These are phyloP conservation scores for Actinemys pallida DNA, from an alignment of 2,113 vertebrate genomes.

Conservation along the genomic window DNA sequence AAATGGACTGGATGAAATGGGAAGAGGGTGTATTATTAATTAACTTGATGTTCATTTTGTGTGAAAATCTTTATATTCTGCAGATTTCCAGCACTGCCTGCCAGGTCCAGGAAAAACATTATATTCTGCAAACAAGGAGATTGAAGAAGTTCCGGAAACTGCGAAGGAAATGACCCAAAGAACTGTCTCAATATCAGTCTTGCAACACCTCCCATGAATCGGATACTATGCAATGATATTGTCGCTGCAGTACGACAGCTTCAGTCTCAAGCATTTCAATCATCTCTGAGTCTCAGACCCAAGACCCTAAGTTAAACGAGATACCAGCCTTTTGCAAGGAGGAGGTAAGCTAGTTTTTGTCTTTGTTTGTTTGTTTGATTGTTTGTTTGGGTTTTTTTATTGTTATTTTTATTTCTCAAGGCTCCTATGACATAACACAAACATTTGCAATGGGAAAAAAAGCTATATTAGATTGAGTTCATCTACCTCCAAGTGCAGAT, in stretches of 20 bases:
- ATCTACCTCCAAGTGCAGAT: rapidly evolving
- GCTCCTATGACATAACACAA: not conserved
- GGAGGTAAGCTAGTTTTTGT: constrained; percentile 41
- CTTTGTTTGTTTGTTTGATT: not conserved
- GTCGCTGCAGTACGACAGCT: not conserved
- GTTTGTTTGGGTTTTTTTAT: not conserved
- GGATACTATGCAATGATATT: rapidly evolving
- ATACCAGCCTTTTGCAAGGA: not conserved
- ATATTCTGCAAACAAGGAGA: constrained; percentile 22
- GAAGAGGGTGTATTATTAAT: constrained; percentile 26
- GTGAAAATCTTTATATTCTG: constrained; percentile 25
- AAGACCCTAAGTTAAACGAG: not conserved
- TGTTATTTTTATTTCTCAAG: not conserved
- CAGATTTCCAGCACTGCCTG: not conserved
- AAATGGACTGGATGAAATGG: not conserved
- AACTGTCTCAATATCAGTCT: not conserved
- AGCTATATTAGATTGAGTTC: not conserved
- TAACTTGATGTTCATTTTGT: not conserved
- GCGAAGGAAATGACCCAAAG: not conserved
- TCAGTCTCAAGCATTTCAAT: not conserved
- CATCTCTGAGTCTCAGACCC: not conserved
- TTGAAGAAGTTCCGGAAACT: constrained; percentile 40
- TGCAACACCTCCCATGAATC: not conserved
- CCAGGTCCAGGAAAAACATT: not conserved
- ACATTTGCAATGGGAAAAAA: not conserved